Percentiles rank a stretch among this genome's conserved stretches.
Evolutionary conservation across 2,888 invertebrate genomes (phyloP).

Genomic region (Emesis furor): DNA sequence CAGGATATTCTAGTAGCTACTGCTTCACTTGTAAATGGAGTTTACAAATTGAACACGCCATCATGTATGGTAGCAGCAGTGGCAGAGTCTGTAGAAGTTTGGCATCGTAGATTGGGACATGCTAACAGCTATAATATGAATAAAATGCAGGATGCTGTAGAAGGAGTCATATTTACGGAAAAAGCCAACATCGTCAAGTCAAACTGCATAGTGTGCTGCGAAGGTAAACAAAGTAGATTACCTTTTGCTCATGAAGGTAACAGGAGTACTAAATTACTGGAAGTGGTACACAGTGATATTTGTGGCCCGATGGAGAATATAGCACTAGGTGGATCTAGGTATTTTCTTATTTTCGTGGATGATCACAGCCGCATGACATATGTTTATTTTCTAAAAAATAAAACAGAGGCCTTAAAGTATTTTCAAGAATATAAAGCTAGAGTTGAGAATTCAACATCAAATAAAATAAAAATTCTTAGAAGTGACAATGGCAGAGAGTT

Average conservation of each 20-base stretch:
- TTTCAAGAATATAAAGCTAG: conserved; percentile 8
- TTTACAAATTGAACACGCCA: conserved; percentile 50
- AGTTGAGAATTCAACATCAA: conserved; percentile 14
- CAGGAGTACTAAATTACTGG: conserved; percentile 51
- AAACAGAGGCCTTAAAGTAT: conserved; percentile 15
- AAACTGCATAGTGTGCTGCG: conserved; percentile 63
- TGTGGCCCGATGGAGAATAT: no score
- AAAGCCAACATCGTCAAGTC: conserved; percentile 33
- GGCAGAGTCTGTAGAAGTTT: conserved; percentile 36
- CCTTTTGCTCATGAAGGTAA: conserved; percentile 54
- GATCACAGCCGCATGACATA: conserved; percentile 67
- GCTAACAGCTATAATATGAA: conserved; percentile 52
- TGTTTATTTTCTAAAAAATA: conserved; percentile 39
- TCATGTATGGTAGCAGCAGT: conserved; percentile 41
- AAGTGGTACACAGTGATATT: no score
- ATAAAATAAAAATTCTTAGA: conserved; percentile 29
- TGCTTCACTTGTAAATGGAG: conserved; percentile 50
- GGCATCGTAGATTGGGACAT: conserved; percentile 59
- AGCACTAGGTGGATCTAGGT: conserved; percentile 58
- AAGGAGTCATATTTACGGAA: conserved; percentile 22
- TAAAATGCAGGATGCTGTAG: conserved; percentile 47
- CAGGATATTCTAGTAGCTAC: conserved; percentile 45
- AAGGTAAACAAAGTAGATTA: conserved; percentile 66
- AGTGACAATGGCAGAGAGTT: conserved; percentile 42
- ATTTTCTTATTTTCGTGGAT: conserved; percentile 68